These are phyloP conservation scores for Jordanella pulchra DNA, from an alignment of 2,797 vertebrate species.

Conservation along the genomic window DNA sequence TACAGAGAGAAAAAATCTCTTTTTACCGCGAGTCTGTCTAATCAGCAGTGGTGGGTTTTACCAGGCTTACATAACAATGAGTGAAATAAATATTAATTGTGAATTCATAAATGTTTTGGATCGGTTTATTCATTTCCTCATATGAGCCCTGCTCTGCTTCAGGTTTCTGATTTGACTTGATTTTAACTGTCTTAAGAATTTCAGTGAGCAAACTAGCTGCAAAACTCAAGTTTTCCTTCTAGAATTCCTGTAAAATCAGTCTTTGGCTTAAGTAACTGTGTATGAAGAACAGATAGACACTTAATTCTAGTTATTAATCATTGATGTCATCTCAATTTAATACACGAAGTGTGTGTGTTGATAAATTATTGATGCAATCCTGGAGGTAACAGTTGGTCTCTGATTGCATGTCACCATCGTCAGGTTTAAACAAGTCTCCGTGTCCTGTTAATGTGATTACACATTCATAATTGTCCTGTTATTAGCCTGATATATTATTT, in stretches of 20 bases:
- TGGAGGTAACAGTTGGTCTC: constrained; percentile 67
- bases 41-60: constrained; percentile 39
- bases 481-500: constrained; percentile 74
- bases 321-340: constrained; percentile 59
- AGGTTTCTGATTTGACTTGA: constrained; percentile 4
- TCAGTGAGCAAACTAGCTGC: background rate
- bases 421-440: constrained; percentile 69
- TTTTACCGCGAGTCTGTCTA: constrained; percentile 37
- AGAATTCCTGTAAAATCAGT: background rate
- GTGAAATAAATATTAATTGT: constrained; percentile 23
- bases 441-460: constrained; percentile 74
- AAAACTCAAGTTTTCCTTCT: background rate
- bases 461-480: constrained; percentile 72
- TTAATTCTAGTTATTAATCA: constrained; percentile 59
- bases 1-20: constrained; percentile 20
- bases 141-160: constrained; percentile 7
- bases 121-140: constrained; percentile 1
- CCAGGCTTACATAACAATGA: constrained; percentile 49
- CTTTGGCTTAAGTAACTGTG: constrained; percentile 38
- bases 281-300: constrained; percentile 48
- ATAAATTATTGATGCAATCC: constrained; percentile 77
- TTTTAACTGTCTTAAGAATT: background rate
- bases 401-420: constrained; percentile 78
- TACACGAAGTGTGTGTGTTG: constrained; percentile 50
- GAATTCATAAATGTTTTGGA: background rate